A percentile compares a stretch with the other conserved stretches of the same genome.
Conservation (phyloP, 1,140 invertebrate species). For the Heterodera schachtii region DNA sequence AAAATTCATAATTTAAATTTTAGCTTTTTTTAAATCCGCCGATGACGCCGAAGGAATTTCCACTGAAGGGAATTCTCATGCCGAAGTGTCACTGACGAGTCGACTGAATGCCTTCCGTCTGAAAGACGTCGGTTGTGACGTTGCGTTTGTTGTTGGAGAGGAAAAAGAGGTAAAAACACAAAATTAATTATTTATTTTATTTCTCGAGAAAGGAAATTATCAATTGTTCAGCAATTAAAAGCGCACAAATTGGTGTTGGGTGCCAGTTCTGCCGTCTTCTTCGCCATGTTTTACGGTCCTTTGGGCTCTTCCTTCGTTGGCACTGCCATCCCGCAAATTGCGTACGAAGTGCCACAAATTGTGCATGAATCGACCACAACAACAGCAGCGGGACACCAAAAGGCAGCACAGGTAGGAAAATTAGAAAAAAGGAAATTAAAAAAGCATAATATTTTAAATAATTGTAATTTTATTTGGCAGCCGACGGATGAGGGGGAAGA, state of each 20-base stretch:
- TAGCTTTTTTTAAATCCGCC: not conserved
- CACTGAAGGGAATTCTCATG: not conserved
- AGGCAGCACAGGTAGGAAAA: not conserved
- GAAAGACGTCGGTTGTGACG: conserved; percentile 38
- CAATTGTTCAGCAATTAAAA: conserved; percentile 25
- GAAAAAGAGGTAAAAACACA: conserved; percentile 25
- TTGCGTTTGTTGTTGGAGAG: conserved; percentile 35
- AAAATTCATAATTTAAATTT: not conserved
- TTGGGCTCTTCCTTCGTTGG: not conserved
- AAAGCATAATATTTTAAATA: too few species aligned
- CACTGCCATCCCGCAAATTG: not conserved
- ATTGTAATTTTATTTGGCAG: not conserved
- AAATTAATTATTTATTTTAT: not conserved
- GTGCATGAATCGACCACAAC: not conserved
- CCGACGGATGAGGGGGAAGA: conserved; percentile 20
- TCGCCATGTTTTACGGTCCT: conserved; percentile 41
- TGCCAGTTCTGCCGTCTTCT: conserved; percentile 35
- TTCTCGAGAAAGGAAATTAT: not conserved
- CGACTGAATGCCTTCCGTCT: conserved; percentile 31
- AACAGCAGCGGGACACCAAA: not conserved
- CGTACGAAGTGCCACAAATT: conserved; percentile 2
- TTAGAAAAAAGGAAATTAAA: not conserved
- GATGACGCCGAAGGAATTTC: not conserved
- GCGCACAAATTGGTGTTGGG: conserved; percentile 42
- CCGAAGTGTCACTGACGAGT: conserved; percentile 23